phyloP scores from a whole-genome alignment of 2,888 invertebrate species.

The Brachyptera risi region DNA sequence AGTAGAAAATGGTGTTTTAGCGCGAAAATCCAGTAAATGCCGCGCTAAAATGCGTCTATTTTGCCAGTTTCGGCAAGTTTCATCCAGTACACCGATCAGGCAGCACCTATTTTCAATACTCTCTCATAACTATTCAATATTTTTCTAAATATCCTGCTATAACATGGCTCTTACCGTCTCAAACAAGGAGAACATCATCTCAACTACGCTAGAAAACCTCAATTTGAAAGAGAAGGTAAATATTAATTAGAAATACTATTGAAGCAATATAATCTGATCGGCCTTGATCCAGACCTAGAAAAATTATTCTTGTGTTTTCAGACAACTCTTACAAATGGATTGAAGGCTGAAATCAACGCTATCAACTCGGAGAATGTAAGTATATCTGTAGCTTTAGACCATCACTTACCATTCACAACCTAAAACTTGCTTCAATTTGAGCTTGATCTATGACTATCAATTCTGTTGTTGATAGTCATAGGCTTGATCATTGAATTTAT shows the following conservation, averaged over 20 bases:
- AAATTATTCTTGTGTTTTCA: neutral
- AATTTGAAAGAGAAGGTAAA: slow-evolving; percentile 10
- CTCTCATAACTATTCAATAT: neutral
- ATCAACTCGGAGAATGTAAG: too few relatives aligned
- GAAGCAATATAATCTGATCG: neutral
- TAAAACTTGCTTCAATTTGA: too few relatives aligned
- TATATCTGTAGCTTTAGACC: too few relatives aligned
- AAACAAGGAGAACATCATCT: slow-evolving; percentile 12
- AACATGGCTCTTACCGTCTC: slow-evolving; percentile 5
- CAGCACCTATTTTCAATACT: neutral
- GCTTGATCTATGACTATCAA: too few relatives aligned
- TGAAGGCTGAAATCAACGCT: neutral
- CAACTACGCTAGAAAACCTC: neutral
- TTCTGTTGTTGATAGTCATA: too few relatives aligned
- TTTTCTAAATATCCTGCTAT: too few relatives aligned
- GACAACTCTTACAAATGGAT: neutral
- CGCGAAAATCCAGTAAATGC: too few relatives aligned
- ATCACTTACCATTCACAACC: too few relatives aligned
- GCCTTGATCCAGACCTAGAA: neutral
- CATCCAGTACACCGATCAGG: neutral
- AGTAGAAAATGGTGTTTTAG: too few relatives aligned
- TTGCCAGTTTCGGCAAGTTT: too few relatives aligned
- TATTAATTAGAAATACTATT: neutral
- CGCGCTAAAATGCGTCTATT: too few relatives aligned
- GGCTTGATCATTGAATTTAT: too few relatives aligned